These are phyloP conservation scores for Coregonus clupeaformis DNA, from an alignment of 2,113 vertebrate genomes.

Conservation along the genomic window DNA sequence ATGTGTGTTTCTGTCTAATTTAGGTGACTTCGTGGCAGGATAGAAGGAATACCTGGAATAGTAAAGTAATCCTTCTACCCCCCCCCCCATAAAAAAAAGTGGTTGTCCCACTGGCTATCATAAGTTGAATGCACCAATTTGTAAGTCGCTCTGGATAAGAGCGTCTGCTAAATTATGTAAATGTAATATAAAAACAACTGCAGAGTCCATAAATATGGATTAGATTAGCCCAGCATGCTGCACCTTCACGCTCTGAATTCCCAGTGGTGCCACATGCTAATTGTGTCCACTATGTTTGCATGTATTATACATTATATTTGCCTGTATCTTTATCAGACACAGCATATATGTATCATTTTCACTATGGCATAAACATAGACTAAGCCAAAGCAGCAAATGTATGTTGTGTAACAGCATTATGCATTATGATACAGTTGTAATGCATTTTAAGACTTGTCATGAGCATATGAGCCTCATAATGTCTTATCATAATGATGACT, in stretches of 20 bases:
- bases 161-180: too few species aligned
- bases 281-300: not conserved
- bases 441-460: not conserved
- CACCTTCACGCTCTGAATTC: slow-evolving; percentile 30
- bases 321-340: not conserved
- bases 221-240: slow-evolving; percentile 18
- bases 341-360: not conserved
- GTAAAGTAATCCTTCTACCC: too few species aligned
- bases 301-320: not conserved
- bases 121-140: too few species aligned
- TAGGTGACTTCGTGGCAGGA: slow-evolving; percentile 24
- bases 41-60: too few species aligned
- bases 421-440: too few species aligned
- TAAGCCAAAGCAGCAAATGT: too few species aligned
- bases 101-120: too few species aligned
- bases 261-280: slow-evolving; percentile 4
- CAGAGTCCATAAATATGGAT: slow-evolving; percentile 56
- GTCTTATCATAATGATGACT: too few species aligned
- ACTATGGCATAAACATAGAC: too few species aligned
- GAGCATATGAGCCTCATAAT: not conserved
- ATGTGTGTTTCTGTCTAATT: not conserved
- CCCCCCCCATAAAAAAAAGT: too few species aligned
- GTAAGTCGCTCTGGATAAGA: too few species aligned
- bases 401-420: too few species aligned
- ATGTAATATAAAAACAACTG: slow-evolving; percentile 18